Percentiles rank a stretch among this genome's conserved stretches.
phyloP scores from a whole-genome alignment of 1,140 invertebrate species.

The Brachystomella parvula region DNA sequence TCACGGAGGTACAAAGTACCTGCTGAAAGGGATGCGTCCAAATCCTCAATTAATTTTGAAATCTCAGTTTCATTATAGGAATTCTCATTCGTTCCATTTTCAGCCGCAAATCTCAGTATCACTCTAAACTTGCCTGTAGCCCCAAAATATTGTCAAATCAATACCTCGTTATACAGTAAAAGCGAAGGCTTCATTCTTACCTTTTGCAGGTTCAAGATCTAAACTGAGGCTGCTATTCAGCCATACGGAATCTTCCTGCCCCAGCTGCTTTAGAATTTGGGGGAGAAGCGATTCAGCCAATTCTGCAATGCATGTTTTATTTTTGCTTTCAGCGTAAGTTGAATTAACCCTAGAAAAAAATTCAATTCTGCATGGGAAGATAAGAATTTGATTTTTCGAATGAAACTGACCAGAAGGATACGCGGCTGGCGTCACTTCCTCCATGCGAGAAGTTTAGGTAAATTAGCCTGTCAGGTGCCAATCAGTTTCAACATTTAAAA shows the following conservation, averaged over 20 bases:
- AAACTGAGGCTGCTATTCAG: not conserved
- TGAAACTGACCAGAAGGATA: too few relatives aligned
- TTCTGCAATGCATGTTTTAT: not conserved
- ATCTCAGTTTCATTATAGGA: not conserved
- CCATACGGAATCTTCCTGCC: not conserved
- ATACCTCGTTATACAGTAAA: too few relatives aligned
- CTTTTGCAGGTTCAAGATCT: not conserved
- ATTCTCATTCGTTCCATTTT: not conserved
- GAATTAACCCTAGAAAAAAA: not conserved
- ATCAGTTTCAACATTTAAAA: too few relatives aligned
- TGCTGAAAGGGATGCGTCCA: not conserved
- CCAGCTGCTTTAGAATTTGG: not conserved
- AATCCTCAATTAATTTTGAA: too few relatives aligned
- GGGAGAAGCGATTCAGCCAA: not conserved
- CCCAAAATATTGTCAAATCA: too few relatives aligned
- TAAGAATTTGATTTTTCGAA: too few relatives aligned
- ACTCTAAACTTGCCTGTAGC: not conserved
- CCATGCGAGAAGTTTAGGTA: too few relatives aligned
- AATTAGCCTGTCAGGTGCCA: too few relatives aligned
- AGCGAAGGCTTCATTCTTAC: not conserved
- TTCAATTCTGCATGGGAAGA: not conserved
- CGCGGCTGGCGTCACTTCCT: too few relatives aligned
- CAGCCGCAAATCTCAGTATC: not conserved
- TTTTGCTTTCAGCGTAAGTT: not conserved
- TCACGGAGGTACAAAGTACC: not conserved